Evolutionary conservation across 2,888 invertebrate genomes (phyloP), one percentile per base, ranked within the genome.

Genomic region (Falcaria lacertinaria): DNA sequence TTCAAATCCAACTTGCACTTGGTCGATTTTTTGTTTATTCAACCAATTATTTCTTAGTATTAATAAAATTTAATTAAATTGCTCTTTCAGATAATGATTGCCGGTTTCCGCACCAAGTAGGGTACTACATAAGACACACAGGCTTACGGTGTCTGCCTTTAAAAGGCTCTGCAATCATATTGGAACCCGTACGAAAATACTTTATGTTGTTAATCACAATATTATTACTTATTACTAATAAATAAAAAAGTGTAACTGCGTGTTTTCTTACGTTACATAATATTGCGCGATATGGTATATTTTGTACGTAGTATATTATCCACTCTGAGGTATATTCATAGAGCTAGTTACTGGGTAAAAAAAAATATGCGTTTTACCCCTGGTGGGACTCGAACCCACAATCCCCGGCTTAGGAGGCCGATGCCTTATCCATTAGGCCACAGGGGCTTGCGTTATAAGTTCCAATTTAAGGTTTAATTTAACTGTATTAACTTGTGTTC

Each of bases 391-490:
- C 92, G 92, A 92, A 92, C 92, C 92, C 92, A 92, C 92, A 92
- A 92, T 92, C 92, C 92, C 92, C 92, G 92, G 92, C 92, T 92
- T 92, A 92, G 92, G 92, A 92, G 92, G 92, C 92, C 92, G 92
- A 92, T 92, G 92, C 92, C 92, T 92, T 92, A 92, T 92, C 92
- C 92, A 92, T 92, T 92, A 92, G 92, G 92, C 92, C 92, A 92
- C 92, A 92, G 92, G 92, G 92, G 92, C 92, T 76, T 54, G 13
- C 0, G 0, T 0, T 0, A 0, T 0, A 0, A 0, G 0, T 0
- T 0, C 36, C 58, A 66, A 64, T 60, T 63, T 44, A 14, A 8
- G 2, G 2, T 15, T 15, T 11, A 28, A 11, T 11, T 1, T 11
- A 7, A 28, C 3, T 3, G 1, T 11, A 8, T 3, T n/a, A n/a